These are phyloP conservation scores for Mixornis gularis DNA, from an alignment of 2,113 vertebrate species.

Conservation along the genomic window DNA sequence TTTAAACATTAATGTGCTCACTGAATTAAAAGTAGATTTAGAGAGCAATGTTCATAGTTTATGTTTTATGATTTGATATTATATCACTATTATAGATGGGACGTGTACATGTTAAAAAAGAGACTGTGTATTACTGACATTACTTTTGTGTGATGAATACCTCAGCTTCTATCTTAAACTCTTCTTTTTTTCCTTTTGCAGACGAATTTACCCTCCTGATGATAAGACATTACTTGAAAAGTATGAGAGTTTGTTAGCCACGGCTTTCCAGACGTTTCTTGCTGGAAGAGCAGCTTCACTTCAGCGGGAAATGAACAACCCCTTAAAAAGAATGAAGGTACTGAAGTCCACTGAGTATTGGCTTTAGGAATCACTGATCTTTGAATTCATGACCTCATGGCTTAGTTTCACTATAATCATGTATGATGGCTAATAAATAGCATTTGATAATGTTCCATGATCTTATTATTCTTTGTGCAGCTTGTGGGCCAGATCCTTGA, in stretches of 20 bases:
- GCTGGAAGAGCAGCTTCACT: slow-evolving; percentile 95
- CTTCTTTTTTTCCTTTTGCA: slow-evolving; percentile 46
- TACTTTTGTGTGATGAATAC: background rate
- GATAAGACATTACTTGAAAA: slow-evolving; percentile 96
- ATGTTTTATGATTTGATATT: background rate
- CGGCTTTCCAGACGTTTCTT: slow-evolving; percentile 97
- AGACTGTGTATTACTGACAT: background rate
- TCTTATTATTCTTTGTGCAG: slow-evolving; percentile 4
- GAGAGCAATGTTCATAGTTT: background rate
- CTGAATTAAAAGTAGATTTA: background rate
- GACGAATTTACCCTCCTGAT: slow-evolving; percentile 98
- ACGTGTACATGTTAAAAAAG: background rate
- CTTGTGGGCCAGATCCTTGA: slow-evolving; percentile 13
- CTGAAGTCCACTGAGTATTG: background rate
- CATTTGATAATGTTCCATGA: background rate
- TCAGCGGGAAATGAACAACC: slow-evolving; percentile 97
- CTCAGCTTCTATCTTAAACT: background rate
- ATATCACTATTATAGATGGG: background rate
- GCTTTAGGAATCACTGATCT: background rate
- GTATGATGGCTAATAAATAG: background rate
- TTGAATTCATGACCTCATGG: background rate
- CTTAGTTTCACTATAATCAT: background rate
- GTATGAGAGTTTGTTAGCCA: slow-evolving; percentile 92
- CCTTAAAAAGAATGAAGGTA: slow-evolving; percentile 98
- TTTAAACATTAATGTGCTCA: background rate